Evolutionary conservation across 2,888 invertebrate genomes (phyloP), one percentile per base, ranked within the genome.

Genomic region (Encarsia formosa): DNA sequence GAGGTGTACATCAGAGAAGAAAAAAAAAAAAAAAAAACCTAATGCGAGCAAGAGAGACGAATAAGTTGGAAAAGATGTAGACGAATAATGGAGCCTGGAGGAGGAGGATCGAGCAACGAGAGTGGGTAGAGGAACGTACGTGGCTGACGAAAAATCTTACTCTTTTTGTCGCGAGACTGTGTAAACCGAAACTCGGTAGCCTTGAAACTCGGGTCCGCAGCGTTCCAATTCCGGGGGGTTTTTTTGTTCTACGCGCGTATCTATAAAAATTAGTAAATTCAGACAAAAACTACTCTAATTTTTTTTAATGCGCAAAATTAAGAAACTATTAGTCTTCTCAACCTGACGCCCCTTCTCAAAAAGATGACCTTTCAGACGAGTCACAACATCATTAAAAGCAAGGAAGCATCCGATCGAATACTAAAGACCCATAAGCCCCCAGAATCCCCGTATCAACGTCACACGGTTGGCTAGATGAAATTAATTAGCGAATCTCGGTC

Each of bases 401-500:
- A 11, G 16, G 37, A 37, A 47, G 22, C 11, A 19, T 3, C 34
- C n/a, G n/a, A 32, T 32, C 32, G 39, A 29, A 39, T 13, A 32
- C 13, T 19, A 22, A 46, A 24, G 9, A 41, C 3, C 22, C 13
- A 41, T n/a, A 18, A 31, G 24, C 0, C 13, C 22, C 18, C 2
- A 22, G 34, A 39, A 39, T 43, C 43, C 20, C 42, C 13, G 29
- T 16, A 13, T 20, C n/a, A 11, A 45, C 35, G 39, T 29, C 34
- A 44, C 44, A 46, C 8, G 16, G 32, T 18, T n/a, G n/a, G n/a
- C n/a, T n/a, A 43, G 46, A 29, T 22, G 26, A 53, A 50, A 65
- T 60, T 62, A 65, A 65, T 65, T 66, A 61, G 62, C 63, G 63
- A 37, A 48, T 3, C 41, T 26, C 26, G 26, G 26, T 62, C 54